Conservation (phyloP, 1,140 invertebrate species). For the Drosophila tani region DNA sequence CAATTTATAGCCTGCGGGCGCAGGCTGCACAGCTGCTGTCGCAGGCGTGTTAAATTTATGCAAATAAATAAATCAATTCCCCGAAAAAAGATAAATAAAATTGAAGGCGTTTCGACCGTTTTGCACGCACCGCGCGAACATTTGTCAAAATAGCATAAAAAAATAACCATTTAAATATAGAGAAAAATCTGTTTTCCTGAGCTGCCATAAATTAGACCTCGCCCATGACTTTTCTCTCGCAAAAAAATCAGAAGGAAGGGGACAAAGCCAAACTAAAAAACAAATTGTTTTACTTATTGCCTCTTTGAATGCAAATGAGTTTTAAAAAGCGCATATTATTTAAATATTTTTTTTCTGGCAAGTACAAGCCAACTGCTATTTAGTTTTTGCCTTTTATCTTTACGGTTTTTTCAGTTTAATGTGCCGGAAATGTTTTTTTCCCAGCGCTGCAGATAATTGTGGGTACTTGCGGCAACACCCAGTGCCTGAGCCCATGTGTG, state of each 20-base stretch:
- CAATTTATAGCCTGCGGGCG: constrained; percentile 66
- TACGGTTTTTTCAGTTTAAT: constrained; percentile 51
- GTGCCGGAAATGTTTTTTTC: constrained; percentile 71
- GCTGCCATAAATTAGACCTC: constrained; percentile 42
- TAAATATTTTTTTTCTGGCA: background rate
- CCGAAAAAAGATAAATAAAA: constrained; percentile 40
- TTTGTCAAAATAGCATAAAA: constrained; percentile 41
- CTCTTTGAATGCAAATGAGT: constrained; percentile 51
- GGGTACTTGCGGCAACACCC: constrained; percentile 39
- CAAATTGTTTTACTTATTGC: constrained; percentile 27
- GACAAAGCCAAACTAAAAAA: constrained; percentile 22
- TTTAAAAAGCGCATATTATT: constrained; percentile 41
- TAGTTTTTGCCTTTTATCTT: constrained; percentile 30
- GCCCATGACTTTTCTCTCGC: constrained; percentile 39
- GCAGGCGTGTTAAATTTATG: constrained; percentile 81
- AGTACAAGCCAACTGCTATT: background rate
- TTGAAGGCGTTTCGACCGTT: constrained; percentile 50
- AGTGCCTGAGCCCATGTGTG: constrained; percentile 26
- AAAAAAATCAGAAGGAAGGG: constrained; percentile 24
- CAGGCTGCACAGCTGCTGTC: constrained; percentile 58
- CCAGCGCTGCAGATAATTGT: constrained; percentile 28
- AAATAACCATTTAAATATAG: constrained; percentile 13
- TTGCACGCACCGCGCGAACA: constrained; percentile 64
- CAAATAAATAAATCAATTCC: constrained; percentile 80
- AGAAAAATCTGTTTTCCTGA: constrained; percentile 31